phyloP scores from a whole-genome alignment of 2,888 invertebrate genomes.

The Diaprepes abbreviatus region DNA sequence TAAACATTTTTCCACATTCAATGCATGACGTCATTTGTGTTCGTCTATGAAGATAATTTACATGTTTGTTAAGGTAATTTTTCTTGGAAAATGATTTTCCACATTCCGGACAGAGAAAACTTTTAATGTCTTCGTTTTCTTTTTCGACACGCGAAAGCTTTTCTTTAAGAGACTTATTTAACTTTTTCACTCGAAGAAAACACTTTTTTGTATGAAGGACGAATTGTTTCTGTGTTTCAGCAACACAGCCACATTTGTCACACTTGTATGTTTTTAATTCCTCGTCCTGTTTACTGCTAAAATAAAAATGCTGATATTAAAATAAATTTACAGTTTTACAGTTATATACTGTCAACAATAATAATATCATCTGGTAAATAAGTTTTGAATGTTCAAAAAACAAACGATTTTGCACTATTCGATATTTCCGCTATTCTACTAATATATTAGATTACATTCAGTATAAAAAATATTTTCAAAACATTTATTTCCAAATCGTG shows the following conservation, averaged over 20 bases:
- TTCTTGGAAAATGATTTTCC: constrained; percentile 4
- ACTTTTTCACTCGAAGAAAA: neutral
- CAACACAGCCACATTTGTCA: neutral
- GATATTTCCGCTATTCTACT: too few species aligned
- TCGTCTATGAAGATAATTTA: constrained; percentile 3
- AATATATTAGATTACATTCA: too few species aligned
- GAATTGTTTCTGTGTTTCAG: neutral
- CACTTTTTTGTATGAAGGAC: neutral
- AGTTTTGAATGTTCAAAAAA: too few species aligned
- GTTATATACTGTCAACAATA: too few species aligned
- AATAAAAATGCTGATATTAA: neutral
- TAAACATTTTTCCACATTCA: constrained; percentile 14
- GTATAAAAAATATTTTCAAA: too few species aligned
- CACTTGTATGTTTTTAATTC: neutral
- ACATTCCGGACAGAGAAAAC: neutral
- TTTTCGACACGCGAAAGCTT: neutral
- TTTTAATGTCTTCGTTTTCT: neutral
- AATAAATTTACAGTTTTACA: too few species aligned
- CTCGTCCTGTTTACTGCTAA: neutral
- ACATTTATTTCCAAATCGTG: too few species aligned
- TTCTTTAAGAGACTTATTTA: neutral
- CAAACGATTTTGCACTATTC: too few species aligned
- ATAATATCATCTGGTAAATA: too few species aligned
- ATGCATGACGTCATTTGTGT: constrained; percentile 2
- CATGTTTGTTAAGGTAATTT: constrained; percentile 10